Percentiles rank a stretch among this genome's conserved stretches.
Conservation (phyloP, 1,140 invertebrate species). For the Dendroctonus ponderosae region DNA sequence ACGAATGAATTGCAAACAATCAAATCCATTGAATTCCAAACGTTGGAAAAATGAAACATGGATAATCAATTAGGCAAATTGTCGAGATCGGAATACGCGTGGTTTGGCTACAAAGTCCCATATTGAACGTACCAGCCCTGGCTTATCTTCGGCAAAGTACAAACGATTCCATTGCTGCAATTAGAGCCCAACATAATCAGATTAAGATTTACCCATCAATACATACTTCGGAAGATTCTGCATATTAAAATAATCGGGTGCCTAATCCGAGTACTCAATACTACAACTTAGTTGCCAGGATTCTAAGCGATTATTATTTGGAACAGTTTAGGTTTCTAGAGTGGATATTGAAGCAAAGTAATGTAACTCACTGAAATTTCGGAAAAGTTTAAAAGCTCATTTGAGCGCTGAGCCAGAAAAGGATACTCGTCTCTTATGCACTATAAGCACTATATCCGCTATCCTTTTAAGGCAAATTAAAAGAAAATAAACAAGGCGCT, state of each 20-base stretch:
- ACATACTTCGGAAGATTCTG: background rate
- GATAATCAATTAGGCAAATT: too few relatives aligned
- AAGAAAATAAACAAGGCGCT: slow-evolving; percentile 17
- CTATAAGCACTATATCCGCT: background rate
- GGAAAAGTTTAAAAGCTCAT: background rate
- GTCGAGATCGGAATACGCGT: too few relatives aligned
- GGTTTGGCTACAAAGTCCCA: too few relatives aligned
- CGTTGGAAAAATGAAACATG: too few relatives aligned
- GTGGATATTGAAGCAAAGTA: background rate
- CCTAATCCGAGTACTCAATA: background rate
- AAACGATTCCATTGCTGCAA: too few relatives aligned
- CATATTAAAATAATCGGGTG: background rate
- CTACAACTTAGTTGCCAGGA: background rate
- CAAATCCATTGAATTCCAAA: too few relatives aligned
- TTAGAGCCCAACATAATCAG: background rate
- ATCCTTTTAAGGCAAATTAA: slow-evolving; percentile 13
- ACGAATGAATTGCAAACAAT: too few relatives aligned
- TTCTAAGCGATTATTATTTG: background rate
- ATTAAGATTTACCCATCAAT: background rate
- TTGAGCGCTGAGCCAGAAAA: background rate
- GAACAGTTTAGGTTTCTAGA: background rate
- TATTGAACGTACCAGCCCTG: too few relatives aligned
- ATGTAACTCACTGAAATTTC: background rate
- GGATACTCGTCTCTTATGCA: background rate
- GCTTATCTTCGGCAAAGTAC: too few relatives aligned